phyloP scores from a whole-genome alignment of 2,797 vertebrate genomes.

The Limosa lapponica region DNA sequence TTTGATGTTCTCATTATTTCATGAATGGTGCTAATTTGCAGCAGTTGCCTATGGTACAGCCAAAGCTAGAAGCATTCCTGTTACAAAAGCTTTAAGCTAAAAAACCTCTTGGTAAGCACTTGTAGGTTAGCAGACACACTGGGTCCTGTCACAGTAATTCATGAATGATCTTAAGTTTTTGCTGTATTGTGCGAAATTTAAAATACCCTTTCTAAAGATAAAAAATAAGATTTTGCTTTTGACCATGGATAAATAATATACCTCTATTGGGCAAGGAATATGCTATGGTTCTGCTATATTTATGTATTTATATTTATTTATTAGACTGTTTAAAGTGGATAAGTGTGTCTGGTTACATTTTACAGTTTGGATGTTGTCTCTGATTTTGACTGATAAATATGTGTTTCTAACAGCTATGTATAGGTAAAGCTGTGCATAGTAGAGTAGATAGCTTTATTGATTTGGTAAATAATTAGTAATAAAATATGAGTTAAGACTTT shows the following conservation, averaged over 20 bases:
- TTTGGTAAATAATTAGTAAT: not conserved
- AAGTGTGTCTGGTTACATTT: not conserved
- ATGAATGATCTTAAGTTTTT: not conserved
- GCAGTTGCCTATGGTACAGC: slow-evolving; percentile 1
- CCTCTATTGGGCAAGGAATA: not conserved
- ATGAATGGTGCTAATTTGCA: slow-evolving; percentile 35
- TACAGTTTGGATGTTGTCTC: not conserved
- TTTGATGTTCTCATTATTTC: not conserved
- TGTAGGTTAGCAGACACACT: not conserved
- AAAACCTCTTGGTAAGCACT: not conserved
- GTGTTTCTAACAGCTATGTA: not conserved
- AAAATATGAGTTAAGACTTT: not conserved
- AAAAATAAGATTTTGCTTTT: not conserved
- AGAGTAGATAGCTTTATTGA: not conserved
- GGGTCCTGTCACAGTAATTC: not conserved
- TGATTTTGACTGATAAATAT: not conserved
- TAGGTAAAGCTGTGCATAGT: not conserved
- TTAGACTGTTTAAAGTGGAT: slow-evolving; percentile 1
- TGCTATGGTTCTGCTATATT: not conserved
- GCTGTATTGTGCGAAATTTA: not conserved
- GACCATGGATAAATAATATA: not conserved
- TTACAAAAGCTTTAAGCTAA: not conserved
- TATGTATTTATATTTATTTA: slow-evolving; percentile 56
- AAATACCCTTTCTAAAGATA: slow-evolving; percentile 14
- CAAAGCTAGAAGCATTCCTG: not conserved